Percentiles rank a stretch among this genome's conserved stretches.
Conservation (phyloP, 2,888 invertebrate genomes). For the Chrysomela aeneicollis region DNA sequence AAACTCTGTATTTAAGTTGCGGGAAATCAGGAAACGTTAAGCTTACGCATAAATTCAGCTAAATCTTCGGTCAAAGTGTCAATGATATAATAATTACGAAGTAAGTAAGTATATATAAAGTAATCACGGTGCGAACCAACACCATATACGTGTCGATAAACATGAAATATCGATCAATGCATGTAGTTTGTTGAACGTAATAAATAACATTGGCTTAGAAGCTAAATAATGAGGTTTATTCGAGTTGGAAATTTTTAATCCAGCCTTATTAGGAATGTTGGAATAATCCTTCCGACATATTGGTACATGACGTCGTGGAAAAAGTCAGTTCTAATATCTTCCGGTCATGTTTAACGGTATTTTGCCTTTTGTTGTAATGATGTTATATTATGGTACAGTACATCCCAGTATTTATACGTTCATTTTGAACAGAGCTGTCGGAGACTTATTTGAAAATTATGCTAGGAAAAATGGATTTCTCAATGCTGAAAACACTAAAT, state of each 20-base stretch:
- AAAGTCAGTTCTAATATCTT: conserved; percentile 18
- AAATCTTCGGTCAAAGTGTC: background rate
- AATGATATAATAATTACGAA: conserved; percentile 17
- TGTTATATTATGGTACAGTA: conserved; percentile 7
- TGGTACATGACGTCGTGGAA: conserved; percentile 11
- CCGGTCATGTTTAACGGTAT: conserved; percentile 20
- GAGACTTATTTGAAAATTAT: too few species aligned
- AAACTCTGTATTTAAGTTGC: too few species aligned
- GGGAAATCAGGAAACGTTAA: background rate
- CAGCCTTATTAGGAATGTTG: conserved; percentile 19
- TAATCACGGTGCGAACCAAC: conserved; percentile 16
- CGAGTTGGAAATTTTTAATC: conserved; percentile 14
- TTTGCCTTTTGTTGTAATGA: conserved; percentile 11
- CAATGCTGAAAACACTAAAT: too few species aligned
- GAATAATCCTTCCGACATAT: conserved; percentile 14
- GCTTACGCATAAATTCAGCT: background rate
- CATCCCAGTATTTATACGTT: background rate
- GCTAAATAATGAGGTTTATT: conserved; percentile 20
- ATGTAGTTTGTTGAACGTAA: conserved; percentile 15
- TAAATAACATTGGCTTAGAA: conserved; percentile 21
- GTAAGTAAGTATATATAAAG: too few species aligned
- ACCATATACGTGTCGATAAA: conserved; percentile 18
- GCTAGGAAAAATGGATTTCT: too few species aligned
- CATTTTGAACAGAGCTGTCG: too few species aligned
- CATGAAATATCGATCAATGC: conserved; percentile 20